These are phyloP conservation scores for Lepetodrilus schrolli DNA, from an alignment of 2,888 invertebrate genomes.

Conservation along the genomic window DNA sequence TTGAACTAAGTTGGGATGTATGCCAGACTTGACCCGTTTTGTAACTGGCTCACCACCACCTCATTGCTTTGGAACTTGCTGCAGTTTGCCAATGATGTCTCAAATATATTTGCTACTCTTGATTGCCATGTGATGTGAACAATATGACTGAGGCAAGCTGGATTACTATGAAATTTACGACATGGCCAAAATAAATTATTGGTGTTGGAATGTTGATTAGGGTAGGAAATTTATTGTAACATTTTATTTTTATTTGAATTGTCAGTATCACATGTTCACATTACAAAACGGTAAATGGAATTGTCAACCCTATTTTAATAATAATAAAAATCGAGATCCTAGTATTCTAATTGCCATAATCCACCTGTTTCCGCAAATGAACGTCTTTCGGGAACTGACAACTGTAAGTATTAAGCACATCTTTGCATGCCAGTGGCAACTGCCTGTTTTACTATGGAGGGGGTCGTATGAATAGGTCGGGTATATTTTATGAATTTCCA, in stretches of 20 bases:
- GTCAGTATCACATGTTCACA: not conserved
- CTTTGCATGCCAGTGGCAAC: too few species aligned
- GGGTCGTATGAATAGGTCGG: too few species aligned
- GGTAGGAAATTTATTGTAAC: not conserved
- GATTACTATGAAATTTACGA: not conserved
- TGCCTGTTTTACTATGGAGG: too few species aligned
- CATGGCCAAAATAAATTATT: not conserved
- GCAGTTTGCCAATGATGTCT: slow-evolving; percentile 35
- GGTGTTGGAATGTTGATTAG: not conserved
- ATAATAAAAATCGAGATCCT: too few species aligned
- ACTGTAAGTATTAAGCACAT: too few species aligned
- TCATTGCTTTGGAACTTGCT: not conserved
- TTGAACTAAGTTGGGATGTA: too few species aligned
- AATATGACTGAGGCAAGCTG: slow-evolving; percentile 3
- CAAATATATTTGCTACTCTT: slow-evolving; percentile 40
- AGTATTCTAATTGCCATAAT: too few species aligned
- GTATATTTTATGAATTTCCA: too few species aligned
- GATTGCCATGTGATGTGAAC: slow-evolving; percentile 32
- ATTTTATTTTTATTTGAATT: not conserved
- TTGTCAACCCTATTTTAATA: too few species aligned
- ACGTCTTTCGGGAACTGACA: too few species aligned
- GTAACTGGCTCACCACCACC: not conserved
- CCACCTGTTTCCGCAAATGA: too few species aligned
- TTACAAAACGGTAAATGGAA: not conserved
- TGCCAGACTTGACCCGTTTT: too few species aligned